Percentiles rank a stretch among this genome's conserved stretches.
These are phyloP conservation scores for Sphaerophoria taeniata DNA, from an alignment of 2,888 invertebrate species.

Conservation along the genomic window DNA sequence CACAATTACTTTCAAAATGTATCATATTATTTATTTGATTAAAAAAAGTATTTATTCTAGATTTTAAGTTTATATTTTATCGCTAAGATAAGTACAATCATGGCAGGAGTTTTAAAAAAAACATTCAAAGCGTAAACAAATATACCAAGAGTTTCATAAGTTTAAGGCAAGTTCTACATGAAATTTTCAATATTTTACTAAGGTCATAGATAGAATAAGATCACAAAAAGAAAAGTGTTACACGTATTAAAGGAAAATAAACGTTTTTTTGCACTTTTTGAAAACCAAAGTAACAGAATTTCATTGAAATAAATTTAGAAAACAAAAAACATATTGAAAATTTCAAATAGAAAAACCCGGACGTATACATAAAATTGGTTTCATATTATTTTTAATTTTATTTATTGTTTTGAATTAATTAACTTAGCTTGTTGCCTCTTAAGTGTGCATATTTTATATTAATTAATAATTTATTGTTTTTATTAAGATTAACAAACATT, in stretches of 20 bases:
- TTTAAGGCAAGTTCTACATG: slow-evolving; percentile 56
- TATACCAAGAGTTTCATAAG: slow-evolving; percentile 37
- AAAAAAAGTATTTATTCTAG: slow-evolving; percentile 26
- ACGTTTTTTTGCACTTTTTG: slow-evolving; percentile 57
- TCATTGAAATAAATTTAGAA: slow-evolving; percentile 20
- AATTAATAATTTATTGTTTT: slow-evolving; percentile 15
- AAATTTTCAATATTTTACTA: slow-evolving; percentile 59
- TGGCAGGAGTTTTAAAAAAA: slow-evolving; percentile 55
- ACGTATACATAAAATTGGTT: slow-evolving; percentile 41
- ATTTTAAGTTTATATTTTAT: slow-evolving; percentile 6
- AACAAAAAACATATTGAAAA: slow-evolving; percentile 58
- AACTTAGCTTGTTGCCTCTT: slow-evolving; percentile 13
- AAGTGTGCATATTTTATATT: slow-evolving; percentile 47
- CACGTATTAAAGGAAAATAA: slow-evolving; percentile 20
- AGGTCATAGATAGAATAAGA: slow-evolving; percentile 24
- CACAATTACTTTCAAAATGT: slow-evolving; percentile 30
- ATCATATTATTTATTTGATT: slow-evolving; percentile 50
- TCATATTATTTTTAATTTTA: slow-evolving; percentile 11
- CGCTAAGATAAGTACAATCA: slow-evolving; percentile 58
- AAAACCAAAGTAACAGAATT: slow-evolving; percentile 28
- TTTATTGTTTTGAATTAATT: slow-evolving; percentile 18
- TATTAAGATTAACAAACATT: not conserved
- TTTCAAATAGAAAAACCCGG: slow-evolving; percentile 64
- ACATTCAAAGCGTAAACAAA: slow-evolving; percentile 53
- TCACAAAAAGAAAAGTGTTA: not conserved